A percentile compares a stretch with the other conserved stretches of the same genome.
Evolutionary conservation across 2,113 vertebrate species (phyloP).

Genomic region (Aythya baeri): DNA sequence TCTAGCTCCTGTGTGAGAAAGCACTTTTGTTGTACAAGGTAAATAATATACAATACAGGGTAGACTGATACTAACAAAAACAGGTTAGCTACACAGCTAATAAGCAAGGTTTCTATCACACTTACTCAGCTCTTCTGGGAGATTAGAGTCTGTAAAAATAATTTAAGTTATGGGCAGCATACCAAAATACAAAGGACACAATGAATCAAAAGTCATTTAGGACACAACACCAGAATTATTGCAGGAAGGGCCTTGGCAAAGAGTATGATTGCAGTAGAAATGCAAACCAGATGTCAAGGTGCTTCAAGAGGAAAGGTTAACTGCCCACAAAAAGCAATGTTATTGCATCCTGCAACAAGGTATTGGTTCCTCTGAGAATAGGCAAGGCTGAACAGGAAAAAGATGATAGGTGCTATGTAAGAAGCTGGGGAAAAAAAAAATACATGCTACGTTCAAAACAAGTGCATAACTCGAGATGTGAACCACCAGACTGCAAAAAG

Average conservation of each 20-base stretch:
- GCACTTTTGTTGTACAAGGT: neutral
- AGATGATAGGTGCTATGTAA: neutral
- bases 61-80: neutral
- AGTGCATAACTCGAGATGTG: neutral
- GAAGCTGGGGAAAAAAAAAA: neutral
- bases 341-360: neutral
- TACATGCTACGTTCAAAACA: fast-evolving
- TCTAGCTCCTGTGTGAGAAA: neutral
- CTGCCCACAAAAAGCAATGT: neutral
- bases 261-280: conserved; percentile 26
- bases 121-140: neutral
- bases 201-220: conserved; percentile 51
- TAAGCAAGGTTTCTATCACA: neutral
- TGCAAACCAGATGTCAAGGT: conserved; percentile 51
- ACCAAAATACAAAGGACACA: conserved; percentile 48
- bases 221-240: conserved; percentile 44
- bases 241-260: conserved; percentile 58
- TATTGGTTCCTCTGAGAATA: neutral
- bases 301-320: conserved; percentile 55
- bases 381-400: neutral
- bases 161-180: neutral
- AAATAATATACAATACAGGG: neutral
- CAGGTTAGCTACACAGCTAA: neutral
- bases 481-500: neutral
- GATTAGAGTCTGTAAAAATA: conserved; percentile 19